phyloP scores from a whole-genome alignment of 2,797 vertebrate species.

The Melanogrammus aeglefinus region DNA sequence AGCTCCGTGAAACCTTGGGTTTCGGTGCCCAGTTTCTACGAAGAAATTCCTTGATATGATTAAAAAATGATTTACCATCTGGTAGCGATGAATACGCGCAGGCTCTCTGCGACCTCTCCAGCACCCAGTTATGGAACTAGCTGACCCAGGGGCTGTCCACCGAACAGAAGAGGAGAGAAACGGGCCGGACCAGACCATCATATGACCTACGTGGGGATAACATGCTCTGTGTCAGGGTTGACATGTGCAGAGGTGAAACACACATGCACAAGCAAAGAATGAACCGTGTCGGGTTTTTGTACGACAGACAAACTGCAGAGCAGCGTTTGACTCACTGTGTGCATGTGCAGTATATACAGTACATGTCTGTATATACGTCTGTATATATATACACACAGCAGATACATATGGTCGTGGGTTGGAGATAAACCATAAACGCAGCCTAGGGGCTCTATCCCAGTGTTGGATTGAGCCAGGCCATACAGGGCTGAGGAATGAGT shows the following conservation, averaged over 20 bases:
- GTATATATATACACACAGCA: too few relatives aligned
- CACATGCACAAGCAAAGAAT: too few relatives aligned
- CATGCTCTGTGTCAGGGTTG: neutral
- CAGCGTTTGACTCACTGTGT: too few relatives aligned
- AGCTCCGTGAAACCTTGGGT: constrained; percentile 18
- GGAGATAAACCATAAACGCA: too few relatives aligned
- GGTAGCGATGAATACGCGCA: constrained; percentile 27
- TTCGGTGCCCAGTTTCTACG: neutral
- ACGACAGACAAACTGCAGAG: too few relatives aligned
- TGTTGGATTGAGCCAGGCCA: too few relatives aligned
- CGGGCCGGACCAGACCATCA: neutral
- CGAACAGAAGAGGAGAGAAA: neutral
- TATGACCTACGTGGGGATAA: neutral
- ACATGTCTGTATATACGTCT: too few relatives aligned
- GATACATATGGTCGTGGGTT: too few relatives aligned
- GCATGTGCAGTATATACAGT: too few relatives aligned
- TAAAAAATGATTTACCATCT: constrained; percentile 25
- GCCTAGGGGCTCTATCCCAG: too few relatives aligned
- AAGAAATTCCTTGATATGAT: constrained; percentile 3
- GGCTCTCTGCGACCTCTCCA: neutral
- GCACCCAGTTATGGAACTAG: neutral
- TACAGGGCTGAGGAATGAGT: too few relatives aligned
- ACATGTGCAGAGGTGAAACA: neutral
- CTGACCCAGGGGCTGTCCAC: neutral
- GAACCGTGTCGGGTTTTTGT: too few relatives aligned